Percentiles rank a stretch among this genome's conserved stretches.
Evolutionary conservation across 2,797 vertebrate genomes (phyloP).

Genomic region (Loris lydekkerianus): DNA sequence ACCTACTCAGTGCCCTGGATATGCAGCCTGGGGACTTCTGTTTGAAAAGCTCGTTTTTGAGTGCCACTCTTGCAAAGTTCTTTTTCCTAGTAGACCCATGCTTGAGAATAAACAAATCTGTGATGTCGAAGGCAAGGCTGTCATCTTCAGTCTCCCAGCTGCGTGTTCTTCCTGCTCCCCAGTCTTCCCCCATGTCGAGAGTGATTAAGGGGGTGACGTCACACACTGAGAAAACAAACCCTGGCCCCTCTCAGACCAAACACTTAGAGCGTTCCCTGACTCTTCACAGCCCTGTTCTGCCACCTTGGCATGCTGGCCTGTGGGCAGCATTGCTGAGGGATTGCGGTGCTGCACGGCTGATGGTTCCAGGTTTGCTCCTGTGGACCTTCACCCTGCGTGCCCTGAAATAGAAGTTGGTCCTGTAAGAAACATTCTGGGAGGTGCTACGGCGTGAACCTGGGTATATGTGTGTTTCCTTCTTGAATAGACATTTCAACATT

Average conservation of each 20-base stretch:
- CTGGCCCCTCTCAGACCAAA: too few relatives aligned
- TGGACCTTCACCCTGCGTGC: rapidly evolving
- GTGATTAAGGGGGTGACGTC: neutral
- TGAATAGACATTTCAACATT: slow-evolving; percentile 18
- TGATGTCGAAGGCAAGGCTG: neutral
- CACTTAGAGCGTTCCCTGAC: neutral
- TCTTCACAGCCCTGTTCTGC: neutral
- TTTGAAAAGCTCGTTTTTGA: neutral
- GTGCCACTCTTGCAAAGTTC: too few relatives aligned
- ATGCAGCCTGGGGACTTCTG: neutral
- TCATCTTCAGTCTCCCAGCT: neutral
- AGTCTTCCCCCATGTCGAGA: neutral
- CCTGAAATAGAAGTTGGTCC: neutral
- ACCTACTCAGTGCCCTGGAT: neutral
- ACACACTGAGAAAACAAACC: neutral
- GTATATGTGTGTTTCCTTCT: rapidly evolving
- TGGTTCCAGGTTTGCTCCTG: neutral
- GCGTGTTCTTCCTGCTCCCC: neutral
- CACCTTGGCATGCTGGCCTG: slow-evolving; percentile 19
- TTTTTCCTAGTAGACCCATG: neutral
- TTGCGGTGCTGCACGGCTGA: neutral
- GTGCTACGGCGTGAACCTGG: neutral
- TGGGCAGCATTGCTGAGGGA: neutral
- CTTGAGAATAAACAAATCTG: slow-evolving; percentile 24
- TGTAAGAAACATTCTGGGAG: neutral